Evolutionary conservation across 2,113 vertebrate species (phyloP).

Genomic region (Oophaga pumilio): DNA sequence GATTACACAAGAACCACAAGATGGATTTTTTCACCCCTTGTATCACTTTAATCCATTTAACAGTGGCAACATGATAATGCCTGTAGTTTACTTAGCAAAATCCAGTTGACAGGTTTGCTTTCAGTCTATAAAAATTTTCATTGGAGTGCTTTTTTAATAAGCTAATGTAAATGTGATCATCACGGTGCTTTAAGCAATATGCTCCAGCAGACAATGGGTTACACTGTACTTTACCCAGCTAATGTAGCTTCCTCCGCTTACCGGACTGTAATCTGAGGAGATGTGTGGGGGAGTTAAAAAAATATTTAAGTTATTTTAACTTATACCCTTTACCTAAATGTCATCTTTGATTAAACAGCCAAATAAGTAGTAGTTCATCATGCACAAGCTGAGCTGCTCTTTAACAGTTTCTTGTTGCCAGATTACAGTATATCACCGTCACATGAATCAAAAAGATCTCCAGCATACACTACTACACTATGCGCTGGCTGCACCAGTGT

Average conservation of each 20-base stretch:
- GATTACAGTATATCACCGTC: not conserved
- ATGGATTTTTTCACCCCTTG: too few relatives aligned
- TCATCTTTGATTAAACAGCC: conserved; percentile 54
- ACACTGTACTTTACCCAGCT: conserved; percentile 23
- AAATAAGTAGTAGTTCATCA: conserved; percentile 45
- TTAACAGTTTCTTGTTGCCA: conserved; percentile 8
- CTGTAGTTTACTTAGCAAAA: too few relatives aligned
- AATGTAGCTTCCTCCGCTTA: conserved; percentile 30
- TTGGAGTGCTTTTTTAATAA: not conserved
- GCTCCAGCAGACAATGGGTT: conserved; percentile 24
- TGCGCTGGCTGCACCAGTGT: not conserved
- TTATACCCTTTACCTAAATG: conserved; percentile 58
- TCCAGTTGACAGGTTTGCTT: too few relatives aligned
- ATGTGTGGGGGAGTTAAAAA: conserved; percentile 55
- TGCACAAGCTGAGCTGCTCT: conserved; percentile 5
- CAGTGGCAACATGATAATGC: too few relatives aligned
- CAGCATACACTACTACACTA: not conserved
- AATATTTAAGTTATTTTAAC: conserved; percentile 59
- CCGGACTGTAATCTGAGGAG: conserved; percentile 51
- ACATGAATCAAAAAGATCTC: not conserved
- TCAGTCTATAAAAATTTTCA: too few relatives aligned
- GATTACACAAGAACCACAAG: too few relatives aligned
- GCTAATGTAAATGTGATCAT: not conserved
- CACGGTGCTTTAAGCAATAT: not conserved
- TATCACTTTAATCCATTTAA: too few relatives aligned